Evolutionary conservation across 2,113 vertebrate genomes (phyloP), one percentile per base, ranked within the genome.

Genomic region (Chinchilla lanigera): DNA sequence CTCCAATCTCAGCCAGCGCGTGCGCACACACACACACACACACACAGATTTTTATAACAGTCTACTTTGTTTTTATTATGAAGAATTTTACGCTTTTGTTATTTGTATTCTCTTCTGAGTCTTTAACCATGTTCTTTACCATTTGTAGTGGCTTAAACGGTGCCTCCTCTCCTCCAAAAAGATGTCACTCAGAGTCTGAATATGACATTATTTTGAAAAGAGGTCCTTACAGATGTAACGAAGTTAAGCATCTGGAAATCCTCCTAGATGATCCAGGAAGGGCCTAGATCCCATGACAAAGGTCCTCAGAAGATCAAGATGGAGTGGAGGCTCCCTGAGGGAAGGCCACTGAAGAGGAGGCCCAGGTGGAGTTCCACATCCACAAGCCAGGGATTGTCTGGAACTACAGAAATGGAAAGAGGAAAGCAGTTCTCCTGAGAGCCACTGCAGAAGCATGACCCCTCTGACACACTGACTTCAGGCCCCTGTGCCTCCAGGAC

Each of bases 91-190:
- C 30, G 5, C 7, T 94, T 90, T 22, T 24, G 12, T 96, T 58
- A 30, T 84, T 63, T 38, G 24, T 38, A 47, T 82, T 94, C 77
- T 90, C 86, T 93, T 90, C 81, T 84, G 69, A 82, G 47, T 86
- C 85, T 90, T 85, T 75, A 33, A 44, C 30, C 30, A 54, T 65
- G 16, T 9, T 47, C 17, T 50, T 88, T 90, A 7, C 67, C 63
- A 10, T 60, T 35, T 54, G 44, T 41, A 24, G 24, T 78, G 52
- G 7, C 20, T 56, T 86, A 28, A 92, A 47, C 11, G 13, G 17
- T 50, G 77, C 13, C 0, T 12, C 33, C 0, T 1, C 17, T 22
- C 28, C 13, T 10, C 35, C 71, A 73, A 90, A 58, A 75, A 54
- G 17, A 11, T 47, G 24, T 54, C 2, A 52, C 38, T 80, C 30